phyloP scores from a whole-genome alignment of 92 coral and sea anemone genomes.

The Porites divaricata region DNA sequence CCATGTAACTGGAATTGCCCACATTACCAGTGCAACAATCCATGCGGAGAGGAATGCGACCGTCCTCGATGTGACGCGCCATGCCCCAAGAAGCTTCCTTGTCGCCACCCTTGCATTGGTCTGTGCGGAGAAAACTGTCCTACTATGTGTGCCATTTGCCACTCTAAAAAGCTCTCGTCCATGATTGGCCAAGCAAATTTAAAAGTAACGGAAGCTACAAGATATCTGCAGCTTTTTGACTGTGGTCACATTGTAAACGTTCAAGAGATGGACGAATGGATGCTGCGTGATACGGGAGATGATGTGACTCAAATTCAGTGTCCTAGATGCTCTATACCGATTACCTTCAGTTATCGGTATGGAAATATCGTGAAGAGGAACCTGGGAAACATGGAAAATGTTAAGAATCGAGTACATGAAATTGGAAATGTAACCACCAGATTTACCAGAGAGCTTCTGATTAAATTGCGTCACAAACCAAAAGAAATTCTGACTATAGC shows the following conservation, averaged over 20 bases:
- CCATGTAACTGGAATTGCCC: constrained; percentile 67
- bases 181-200: constrained; percentile 16
- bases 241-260: constrained; percentile 73
- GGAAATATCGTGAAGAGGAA: constrained; percentile 60
- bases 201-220: constrained; percentile 1
- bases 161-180: constrained; percentile 30
- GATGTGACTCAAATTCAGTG: constrained; percentile 42
- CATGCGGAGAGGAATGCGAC: constrained; percentile 69
- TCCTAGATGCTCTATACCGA: constrained; percentile 57
- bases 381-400: constrained; percentile 38
- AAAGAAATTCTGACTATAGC: background rate
- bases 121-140: constrained; percentile 87
- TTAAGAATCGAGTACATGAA: constrained; percentile 1
- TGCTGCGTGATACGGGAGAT: constrained; percentile 30
- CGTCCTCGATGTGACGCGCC: constrained; percentile 61
- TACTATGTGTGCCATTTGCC: constrained; percentile 63
- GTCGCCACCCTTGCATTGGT: constrained; percentile 81
- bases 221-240: constrained; percentile 65
- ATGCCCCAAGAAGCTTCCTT: constrained; percentile 46
- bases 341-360: constrained; percentile 61
- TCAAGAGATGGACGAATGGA: constrained; percentile 65
- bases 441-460: background rate
- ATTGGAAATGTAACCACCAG: background rate
- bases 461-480: no score
- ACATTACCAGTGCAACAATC: constrained; percentile 67